Conservation (phyloP, 1,140 invertebrate genomes). For the Idris sp. region DNA sequence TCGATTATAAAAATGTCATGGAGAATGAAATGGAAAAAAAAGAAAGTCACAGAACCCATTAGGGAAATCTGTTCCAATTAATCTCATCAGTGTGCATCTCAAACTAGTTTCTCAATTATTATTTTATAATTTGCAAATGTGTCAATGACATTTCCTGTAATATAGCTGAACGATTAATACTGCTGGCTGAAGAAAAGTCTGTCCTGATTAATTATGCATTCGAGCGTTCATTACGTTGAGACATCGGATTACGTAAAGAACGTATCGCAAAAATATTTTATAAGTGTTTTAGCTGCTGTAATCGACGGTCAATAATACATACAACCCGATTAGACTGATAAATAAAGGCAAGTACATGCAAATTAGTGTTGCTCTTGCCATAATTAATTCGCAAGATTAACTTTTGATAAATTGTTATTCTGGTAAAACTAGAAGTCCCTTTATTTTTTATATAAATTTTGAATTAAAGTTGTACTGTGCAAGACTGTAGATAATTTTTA, state of each 20-base stretch:
- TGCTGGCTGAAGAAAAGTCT: constrained; percentile 4
- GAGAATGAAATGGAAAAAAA: no score
- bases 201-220: constrained; percentile 29
- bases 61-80: constrained; percentile 15
- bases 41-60: no score
- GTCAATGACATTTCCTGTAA: constrained; percentile 23
- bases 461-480: no score
- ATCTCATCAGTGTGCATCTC: constrained; percentile 2
- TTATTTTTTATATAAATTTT: no score
- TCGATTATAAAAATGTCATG: no score
- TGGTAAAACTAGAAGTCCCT: no score
- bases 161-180: background rate
- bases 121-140: constrained; percentile 18
- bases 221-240: constrained; percentile 6
- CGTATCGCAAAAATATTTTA: background rate
- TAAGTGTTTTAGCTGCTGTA: background rate
- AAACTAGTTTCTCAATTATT: constrained; percentile 14
- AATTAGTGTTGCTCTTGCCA: no score
- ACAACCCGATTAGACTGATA: background rate
- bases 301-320: constrained; percentile 1
- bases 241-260: background rate
- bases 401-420: no score
- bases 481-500: no score
- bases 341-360: constrained; percentile 1
- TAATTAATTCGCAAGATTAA: no score